These are phyloP conservation scores for Salticus scenicus DNA, from an alignment of 2,888 invertebrate species.

Conservation along the genomic window DNA sequence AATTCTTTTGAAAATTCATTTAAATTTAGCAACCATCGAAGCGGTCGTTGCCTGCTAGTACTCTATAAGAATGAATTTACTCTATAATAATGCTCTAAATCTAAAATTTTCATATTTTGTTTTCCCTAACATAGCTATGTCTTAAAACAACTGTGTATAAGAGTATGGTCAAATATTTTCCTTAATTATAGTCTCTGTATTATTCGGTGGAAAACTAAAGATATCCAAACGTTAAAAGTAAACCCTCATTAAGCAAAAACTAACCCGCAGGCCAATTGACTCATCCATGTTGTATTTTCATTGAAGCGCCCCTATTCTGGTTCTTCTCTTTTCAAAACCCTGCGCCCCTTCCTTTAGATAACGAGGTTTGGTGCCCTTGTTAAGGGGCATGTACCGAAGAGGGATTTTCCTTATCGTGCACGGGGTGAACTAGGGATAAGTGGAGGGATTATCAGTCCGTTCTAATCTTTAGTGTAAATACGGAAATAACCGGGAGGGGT, in stretches of 20 bases:
- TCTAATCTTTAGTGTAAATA: slow-evolving; percentile 12
- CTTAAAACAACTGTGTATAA: too few species aligned
- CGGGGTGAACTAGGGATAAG: slow-evolving; percentile 7
- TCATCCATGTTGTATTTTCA: slow-evolving; percentile 21
- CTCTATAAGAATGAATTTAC: too few species aligned
- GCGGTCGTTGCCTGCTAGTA: too few species aligned
- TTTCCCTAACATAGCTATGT: too few species aligned
- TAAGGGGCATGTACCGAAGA: neutral
- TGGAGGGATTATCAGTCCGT: neutral
- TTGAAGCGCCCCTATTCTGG: slow-evolving; percentile 11
- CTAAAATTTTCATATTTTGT: too few species aligned
- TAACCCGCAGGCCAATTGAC: slow-evolving; percentile 17
- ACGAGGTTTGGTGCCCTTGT: slow-evolving; percentile 28
- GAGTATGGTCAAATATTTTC: too few species aligned
- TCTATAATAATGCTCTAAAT: too few species aligned
- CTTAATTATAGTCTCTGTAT: too few species aligned
- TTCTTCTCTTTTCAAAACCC: neutral
- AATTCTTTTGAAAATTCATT: too few species aligned
- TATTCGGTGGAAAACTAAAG: too few species aligned
- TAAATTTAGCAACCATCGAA: too few species aligned
- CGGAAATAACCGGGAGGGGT: neutral
- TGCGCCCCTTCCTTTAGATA: neutral
- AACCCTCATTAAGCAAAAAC: slow-evolving; percentile 2
- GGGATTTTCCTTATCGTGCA: slow-evolving; percentile 16
- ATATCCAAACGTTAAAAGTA: neutral